These are phyloP conservation scores for Ricordea florida DNA, from an alignment of 92 coral and sea anemone species.

Conservation along the genomic window DNA sequence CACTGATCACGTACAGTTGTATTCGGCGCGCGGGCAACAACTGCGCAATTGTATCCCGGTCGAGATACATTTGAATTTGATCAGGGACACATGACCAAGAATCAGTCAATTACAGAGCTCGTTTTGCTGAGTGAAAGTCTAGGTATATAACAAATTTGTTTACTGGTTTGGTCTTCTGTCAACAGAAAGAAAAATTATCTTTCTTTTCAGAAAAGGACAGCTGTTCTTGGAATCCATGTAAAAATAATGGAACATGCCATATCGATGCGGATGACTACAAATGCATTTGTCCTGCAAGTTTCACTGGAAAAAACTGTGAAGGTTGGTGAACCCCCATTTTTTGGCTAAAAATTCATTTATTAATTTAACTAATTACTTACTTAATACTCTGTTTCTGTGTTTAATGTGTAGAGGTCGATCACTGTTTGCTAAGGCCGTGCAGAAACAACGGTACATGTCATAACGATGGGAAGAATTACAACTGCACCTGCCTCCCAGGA, in stretches of 20 bases:
- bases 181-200: too few relatives aligned
- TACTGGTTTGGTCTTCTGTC: too few relatives aligned
- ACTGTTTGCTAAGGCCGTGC: not conserved
- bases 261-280: not conserved
- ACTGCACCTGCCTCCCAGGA: not conserved
- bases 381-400: not conserved
- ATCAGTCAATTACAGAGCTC: too few relatives aligned
- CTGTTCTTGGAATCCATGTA: conserved; percentile 5
- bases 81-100: too few relatives aligned
- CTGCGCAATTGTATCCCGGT: too few relatives aligned
- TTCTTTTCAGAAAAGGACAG: not conserved
- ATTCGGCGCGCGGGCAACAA: too few relatives aligned
- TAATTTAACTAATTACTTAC: not conserved
- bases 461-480: not conserved
- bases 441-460: not conserved
- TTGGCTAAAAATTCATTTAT: not conserved
- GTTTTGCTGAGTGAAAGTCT: too few relatives aligned
- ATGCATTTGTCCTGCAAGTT: conserved; percentile 9
- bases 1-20: too few relatives aligned
- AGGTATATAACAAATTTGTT: too few relatives aligned
- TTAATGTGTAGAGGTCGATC: not conserved
- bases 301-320: conserved; percentile 19
- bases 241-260: conserved; percentile 10
- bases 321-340: not conserved
- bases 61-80: too few relatives aligned